A percentile compares a stretch with the other conserved stretches of the same genome.
Conservation (phyloP, 2,113 vertebrate genomes). For the Brachypodius melanocephalos region DNA sequence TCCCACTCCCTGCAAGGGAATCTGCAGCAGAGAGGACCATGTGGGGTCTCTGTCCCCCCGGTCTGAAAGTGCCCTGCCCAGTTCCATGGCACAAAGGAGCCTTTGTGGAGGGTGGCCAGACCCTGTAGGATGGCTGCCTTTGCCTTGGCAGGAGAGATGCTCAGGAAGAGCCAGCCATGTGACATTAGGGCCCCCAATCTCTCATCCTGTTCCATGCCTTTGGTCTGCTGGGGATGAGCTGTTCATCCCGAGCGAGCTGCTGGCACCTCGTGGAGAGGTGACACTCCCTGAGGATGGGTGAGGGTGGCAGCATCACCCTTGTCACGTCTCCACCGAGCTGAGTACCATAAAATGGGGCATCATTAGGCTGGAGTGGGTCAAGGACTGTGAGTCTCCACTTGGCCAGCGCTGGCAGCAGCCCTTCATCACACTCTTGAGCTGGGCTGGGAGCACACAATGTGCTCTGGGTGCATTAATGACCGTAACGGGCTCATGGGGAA, state of each 20-base stretch:
- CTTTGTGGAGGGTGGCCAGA: neutral
- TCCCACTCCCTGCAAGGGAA: neutral
- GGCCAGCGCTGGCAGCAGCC: accelerated
- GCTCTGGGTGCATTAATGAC: neutral
- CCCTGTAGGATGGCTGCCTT: accelerated
- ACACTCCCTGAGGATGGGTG: accelerated
- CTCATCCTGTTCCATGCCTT: accelerated
- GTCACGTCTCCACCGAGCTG: accelerated
- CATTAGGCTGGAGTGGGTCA: neutral
- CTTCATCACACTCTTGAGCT: neutral
- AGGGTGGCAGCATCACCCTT: neutral
- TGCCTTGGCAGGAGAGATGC: neutral
- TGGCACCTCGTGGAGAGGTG: accelerated
- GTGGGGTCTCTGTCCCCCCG: accelerated
- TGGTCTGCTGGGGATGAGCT: neutral
- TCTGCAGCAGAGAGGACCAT: neutral
- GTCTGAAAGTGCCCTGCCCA: neutral
- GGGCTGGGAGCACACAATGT: neutral
- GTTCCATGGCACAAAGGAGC: accelerated
- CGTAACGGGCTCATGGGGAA: neutral
- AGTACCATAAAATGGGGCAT: neutral
- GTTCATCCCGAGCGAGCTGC: accelerated
- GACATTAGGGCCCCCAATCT: neutral
- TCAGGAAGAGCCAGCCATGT: accelerated
- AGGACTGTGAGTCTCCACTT: neutral